Base-by-base conservation (phyloP, 64 coral and sea anemone genomes). In the Montipora sp. region DNA sequence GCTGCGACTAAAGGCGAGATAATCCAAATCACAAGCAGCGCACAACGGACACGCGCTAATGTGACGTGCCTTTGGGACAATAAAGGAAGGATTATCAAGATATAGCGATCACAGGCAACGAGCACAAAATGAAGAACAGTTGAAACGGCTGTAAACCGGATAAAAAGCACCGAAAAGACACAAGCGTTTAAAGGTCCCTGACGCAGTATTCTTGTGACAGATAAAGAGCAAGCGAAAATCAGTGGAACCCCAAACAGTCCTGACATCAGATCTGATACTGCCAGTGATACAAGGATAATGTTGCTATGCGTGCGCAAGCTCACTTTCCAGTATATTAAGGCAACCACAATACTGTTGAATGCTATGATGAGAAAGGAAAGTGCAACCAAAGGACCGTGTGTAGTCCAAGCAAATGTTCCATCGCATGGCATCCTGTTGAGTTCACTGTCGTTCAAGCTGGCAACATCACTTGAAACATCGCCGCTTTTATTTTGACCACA, bases 141-240 rank as follows among this genome's bases (percentile, higher is more conserved):
- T n/a, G 94, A 95, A 76, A 92, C 80, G 5, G 94, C 79, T 7
- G 94, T 92, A 68, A 95, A 88, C 22, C 84, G 89, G 10, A 92
- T 70, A 47, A 91, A 80, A 22, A 70, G 73, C 19, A 27, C 77
- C 2, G 94, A 75, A 7, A 72, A 58, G 0, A 87, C 87, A 75
- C 94, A 95, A 3, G 43, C 3, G 14, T 2, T 5, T 47, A 48
- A 15, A 10, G 3, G 23, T 15, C 46, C 58, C 8, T 43, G 0
- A 36, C 14, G 77, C 14, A 19, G 4, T 53, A 4, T 20, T 51
- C 53, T 6, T 0, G 75, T 3, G 47, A 81, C 27, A 15, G 79
- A 75, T 16, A 87, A 27, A 22, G 70, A 75, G 21, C 94, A 95
- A 4, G 70, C 46, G 15, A 89, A 47, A 80, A 81, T 14, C 13